Evolutionary conservation across 2,113 vertebrate species (phyloP).

Genomic region (Heterochromis multidens): DNA sequence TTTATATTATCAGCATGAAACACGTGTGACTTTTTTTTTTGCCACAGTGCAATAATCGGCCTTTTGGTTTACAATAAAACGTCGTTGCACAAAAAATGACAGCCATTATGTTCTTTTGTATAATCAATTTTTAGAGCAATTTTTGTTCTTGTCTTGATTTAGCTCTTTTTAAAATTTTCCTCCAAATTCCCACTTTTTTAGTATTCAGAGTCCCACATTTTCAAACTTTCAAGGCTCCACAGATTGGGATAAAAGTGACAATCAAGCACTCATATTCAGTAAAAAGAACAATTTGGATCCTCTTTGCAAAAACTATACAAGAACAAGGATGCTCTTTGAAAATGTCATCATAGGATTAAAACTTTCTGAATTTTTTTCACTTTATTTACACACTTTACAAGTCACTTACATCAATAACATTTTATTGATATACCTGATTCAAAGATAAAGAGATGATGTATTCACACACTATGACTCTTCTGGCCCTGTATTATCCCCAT

Average conservation of each 20-base stretch:
- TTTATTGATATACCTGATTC: not conserved
- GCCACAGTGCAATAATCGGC: not conserved
- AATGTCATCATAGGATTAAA: not conserved
- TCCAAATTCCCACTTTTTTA: not conserved
- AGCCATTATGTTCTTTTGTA: slow-evolving; percentile 1
- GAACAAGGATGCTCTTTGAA: not conserved
- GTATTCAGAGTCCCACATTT: not conserved
- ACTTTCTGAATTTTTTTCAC: not conserved
- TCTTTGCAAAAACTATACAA: not conserved
- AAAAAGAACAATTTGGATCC: not conserved
- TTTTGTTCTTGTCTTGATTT: not conserved
- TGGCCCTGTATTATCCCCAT: not conserved
- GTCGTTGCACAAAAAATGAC: not conserved
- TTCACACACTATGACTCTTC: not conserved
- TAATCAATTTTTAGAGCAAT: not conserved
- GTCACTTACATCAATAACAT: not conserved
- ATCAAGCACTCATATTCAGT: not conserved
- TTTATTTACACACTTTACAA: not conserved
- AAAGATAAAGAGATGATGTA: not conserved
- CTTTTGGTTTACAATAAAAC: not conserved
- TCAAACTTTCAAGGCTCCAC: slow-evolving; percentile 7
- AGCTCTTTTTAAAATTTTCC: not conserved
- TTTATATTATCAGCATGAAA: not conserved
- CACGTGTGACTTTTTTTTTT: not conserved
- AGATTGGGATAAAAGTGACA: not conserved